Evolutionary conservation across 2,797 vertebrate genomes (phyloP).

Genomic region (Molossus alvarezi): DNA sequence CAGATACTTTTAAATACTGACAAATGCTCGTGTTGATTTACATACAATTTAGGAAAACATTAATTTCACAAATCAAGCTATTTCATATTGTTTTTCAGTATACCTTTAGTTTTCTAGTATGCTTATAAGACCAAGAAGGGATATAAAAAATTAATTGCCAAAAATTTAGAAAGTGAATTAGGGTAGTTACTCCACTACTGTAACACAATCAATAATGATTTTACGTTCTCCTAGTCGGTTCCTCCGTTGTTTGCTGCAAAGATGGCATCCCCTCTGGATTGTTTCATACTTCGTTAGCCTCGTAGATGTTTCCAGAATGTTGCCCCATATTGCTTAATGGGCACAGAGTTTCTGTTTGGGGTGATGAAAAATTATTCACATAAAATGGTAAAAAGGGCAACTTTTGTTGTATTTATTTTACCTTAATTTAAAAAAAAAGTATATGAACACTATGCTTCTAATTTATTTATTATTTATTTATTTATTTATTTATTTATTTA

Average conservation of each 20-base stretch:
- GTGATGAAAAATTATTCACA: background rate
- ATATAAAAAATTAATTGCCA: slow-evolving; percentile 12
- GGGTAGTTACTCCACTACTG: background rate
- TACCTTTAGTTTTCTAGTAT: slow-evolving; percentile 23
- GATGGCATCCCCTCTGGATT: background rate
- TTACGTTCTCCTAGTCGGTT: background rate
- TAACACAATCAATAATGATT: background rate
- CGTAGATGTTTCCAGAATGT: slow-evolving; percentile 26
- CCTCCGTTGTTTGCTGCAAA: background rate
- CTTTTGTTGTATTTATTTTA: background rate
- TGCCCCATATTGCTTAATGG: background rate
- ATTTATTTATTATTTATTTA: background rate
- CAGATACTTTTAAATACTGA: background rate
- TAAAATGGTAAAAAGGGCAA: background rate
- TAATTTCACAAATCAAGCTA: slow-evolving; percentile 19
- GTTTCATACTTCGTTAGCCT: background rate
- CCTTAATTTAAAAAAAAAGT: background rate
- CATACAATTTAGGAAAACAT: background rate
- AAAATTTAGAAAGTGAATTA: slow-evolving; percentile 2
- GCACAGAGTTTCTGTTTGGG: background rate
- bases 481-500: background rate
- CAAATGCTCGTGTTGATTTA: background rate
- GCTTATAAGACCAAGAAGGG: background rate
- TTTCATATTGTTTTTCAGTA: background rate
- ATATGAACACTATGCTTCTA: background rate